phyloP scores from a whole-genome alignment of 2,113 vertebrate genomes.

The Grammomys surdaster region DNA sequence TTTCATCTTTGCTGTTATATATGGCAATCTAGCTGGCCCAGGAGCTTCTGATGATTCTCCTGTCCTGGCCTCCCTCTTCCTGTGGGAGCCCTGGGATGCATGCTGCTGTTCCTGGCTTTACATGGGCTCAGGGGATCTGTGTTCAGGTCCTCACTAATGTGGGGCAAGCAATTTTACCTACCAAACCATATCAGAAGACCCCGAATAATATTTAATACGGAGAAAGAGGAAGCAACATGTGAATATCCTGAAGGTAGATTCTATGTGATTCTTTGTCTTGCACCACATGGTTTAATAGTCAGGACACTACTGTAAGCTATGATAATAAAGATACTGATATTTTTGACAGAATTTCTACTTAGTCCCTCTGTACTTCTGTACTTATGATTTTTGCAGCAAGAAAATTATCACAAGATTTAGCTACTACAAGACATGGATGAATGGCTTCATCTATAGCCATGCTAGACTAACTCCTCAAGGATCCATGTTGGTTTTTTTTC shows the following conservation, averaged over 20 bases:
- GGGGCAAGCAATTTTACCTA: not conserved
- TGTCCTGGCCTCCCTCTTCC: not conserved
- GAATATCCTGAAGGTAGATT: not conserved
- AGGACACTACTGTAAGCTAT: not conserved
- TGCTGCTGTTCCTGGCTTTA: not conserved
- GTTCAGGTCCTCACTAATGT: not conserved
- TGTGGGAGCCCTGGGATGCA: not conserved
- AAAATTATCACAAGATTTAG: not conserved
- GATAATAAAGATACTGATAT: not conserved
- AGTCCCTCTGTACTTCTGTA: not conserved
- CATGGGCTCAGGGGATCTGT: not conserved
- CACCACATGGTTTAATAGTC: not conserved
- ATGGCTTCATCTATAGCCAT: not conserved
- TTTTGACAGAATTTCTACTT: not conserved
- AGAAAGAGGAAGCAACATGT: not conserved
- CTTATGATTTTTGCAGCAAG: constrained; percentile 15
- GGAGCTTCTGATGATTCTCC: not conserved
- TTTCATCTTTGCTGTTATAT: not conserved
- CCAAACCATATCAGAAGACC: not conserved
- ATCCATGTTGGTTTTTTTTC: not conserved
- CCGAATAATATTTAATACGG: not conserved
- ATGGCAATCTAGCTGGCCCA: not conserved
- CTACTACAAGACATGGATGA: not conserved
- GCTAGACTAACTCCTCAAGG: not conserved
- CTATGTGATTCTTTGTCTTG: not conserved